Evolutionary conservation across 2,888 invertebrate species (phyloP).

Genomic region (Cantharis lateralis): DNA sequence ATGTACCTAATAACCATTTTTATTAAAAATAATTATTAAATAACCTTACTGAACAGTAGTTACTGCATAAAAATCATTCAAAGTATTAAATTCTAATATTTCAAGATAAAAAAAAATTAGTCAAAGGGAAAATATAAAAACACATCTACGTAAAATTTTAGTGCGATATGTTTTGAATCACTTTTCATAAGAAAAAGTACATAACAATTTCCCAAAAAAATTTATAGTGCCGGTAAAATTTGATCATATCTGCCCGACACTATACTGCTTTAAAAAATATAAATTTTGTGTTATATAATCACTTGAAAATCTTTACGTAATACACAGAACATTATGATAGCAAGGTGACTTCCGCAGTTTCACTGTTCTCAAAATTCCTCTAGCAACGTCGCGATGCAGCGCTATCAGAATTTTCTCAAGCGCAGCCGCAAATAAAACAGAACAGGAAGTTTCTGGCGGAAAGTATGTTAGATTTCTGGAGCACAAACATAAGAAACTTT

Average conservation of each 20-base stretch:
- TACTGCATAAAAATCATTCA: not conserved
- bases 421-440: conserved; percentile 37
- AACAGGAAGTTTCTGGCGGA: conserved; percentile 34
- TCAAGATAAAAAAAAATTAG: not conserved
- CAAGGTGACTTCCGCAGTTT: conserved; percentile 36
- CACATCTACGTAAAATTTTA: not conserved
- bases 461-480: conserved; percentile 35
- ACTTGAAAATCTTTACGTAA: conserved; percentile 11
- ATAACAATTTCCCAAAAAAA: not conserved
- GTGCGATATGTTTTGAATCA: not conserved
- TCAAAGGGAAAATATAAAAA: not conserved
- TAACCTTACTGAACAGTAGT: not conserved
- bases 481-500: conserved; percentile 28
- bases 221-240: not conserved
- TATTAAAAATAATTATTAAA: not conserved
- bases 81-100: not conserved
- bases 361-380: conserved; percentile 33
- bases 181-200: not conserved
- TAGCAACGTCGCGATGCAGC: conserved; percentile 41
- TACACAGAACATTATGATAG: conserved; percentile 25
- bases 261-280: not conserved
- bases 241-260: not conserved
- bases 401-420: conserved; percentile 37
- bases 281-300: conserved; percentile 10
- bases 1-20: not conserved